Percentiles rank a stretch among this genome's conserved stretches.
These are phyloP conservation scores for Podarcis muralis DNA, from an alignment of 2,113 vertebrate genomes.

Conservation along the genomic window DNA sequence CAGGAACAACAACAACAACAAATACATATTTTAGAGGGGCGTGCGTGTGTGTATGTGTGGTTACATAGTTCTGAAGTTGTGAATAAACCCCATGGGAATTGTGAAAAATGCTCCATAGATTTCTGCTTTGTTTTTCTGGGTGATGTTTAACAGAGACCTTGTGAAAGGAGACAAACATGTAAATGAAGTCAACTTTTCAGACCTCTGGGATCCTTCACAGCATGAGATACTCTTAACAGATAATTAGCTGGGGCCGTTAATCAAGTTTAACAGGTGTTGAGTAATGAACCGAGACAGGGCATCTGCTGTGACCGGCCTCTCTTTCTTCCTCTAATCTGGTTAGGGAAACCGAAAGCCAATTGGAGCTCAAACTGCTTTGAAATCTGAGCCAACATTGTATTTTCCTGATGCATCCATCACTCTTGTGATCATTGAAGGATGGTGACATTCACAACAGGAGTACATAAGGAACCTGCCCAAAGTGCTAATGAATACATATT, in stretches of 20 bases:
- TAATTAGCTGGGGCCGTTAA: constrained; percentile 77
- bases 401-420: constrained; percentile 57
- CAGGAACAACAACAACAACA: too few species aligned
- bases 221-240: constrained; percentile 72
- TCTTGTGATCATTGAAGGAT: constrained; percentile 45
- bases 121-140: constrained; percentile 30
- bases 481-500: constrained; percentile 40
- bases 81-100: constrained; percentile 33
- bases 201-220: constrained; percentile 72
- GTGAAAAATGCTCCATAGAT: constrained; percentile 46
- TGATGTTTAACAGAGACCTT: constrained; percentile 71
- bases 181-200: constrained; percentile 74
- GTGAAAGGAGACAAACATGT: constrained; percentile 72
- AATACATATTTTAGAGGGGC: too few species aligned
- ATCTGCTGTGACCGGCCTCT: constrained; percentile 74
- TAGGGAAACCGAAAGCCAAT: constrained; percentile 56
- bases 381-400: constrained; percentile 40
- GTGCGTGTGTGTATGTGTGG: neutral
- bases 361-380: constrained; percentile 45
- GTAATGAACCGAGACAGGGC: constrained; percentile 79
- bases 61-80: constrained; percentile 5
- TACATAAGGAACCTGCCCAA: constrained; percentile 40
- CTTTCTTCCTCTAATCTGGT: constrained; percentile 61
- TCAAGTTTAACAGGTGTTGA: constrained; percentile 81
- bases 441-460: constrained; percentile 55